Evolutionary conservation across 1,140 invertebrate species (phyloP), one percentile per base, ranked within the genome.

Genomic region (Heliconius congener): DNA sequence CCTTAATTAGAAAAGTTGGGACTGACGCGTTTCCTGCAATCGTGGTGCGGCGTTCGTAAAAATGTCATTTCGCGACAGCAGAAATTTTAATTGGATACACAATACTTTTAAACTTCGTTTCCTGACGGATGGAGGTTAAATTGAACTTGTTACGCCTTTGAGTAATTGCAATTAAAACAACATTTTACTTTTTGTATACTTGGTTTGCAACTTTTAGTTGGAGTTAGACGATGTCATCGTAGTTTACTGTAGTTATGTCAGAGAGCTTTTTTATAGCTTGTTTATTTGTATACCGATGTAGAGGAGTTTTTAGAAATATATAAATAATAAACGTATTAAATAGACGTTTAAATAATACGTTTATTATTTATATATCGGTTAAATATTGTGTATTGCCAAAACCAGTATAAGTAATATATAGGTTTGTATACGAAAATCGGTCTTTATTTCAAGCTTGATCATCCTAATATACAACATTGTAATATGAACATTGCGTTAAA

Each of bases 1-100:
- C 74, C 74, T 81, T 87, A 87, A 90, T 88, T 88, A 88, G 88
- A 88, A 90, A 90, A 90, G 83, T 86, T 88, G 73, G 76, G 72
- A 27, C 37, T 6, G 76, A 73, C 77, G 71, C 76, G 42, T 72
- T 74, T 23, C 46, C 73, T 78, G 76, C 71, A 79, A 74, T 27
- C 73, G 70, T 30, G 23, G n/a, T n/a, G n/a, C 55, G 55, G 55
- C 74, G 82, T 84, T 85, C 80, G 77, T 83, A 86, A 86, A 87
- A 88, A 86, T 84, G 82, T 79, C 84, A 86, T 83, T 76, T 83
- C 81, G 76, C 77, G 76, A 80, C 82, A 84, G 79, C 82, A 82
- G 74, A 88, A 84, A 76, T 88, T 86, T 88, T 89, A 88, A 89
- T 89, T 89, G 88, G 85, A 85, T 85, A 84, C 78, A 84, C 84